Evolutionary conservation across 1,140 invertebrate species (phyloP), one percentile per base, ranked within the genome.

Genomic region (Bombus huntii): DNA sequence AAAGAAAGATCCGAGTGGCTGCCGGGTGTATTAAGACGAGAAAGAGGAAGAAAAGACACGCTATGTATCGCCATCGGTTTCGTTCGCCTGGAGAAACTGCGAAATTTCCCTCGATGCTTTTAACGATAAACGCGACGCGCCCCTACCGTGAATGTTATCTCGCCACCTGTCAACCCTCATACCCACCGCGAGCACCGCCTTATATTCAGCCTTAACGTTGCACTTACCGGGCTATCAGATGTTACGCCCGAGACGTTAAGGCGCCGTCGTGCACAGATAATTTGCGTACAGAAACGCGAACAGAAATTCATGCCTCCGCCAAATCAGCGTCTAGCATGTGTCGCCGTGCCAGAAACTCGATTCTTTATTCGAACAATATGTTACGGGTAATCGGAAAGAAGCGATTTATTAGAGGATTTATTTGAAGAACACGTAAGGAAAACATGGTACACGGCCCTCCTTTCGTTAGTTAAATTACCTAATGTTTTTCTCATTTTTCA

Each of bases 71-170:
- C 80, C 78, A 82, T 87, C 81, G 77, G 88, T 90, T 85, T 87
- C 88, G 74, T 79, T 85, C 79, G 65, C 62, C 65, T 25, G 39
- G 77, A 76, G 78, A 88, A 88, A 89, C 86, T 90, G 87, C 88
- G 88, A 92, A 92, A 92, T 92, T 92, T 89, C 87, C 87, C 87
- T 86, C 84, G 89, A 89, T 91, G 91, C 90, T 90, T 92, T 91
- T 91, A 92, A 91, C 90, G 91, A 91, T 92, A 91, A 91, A 91
- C 83, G 81, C 82, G 83, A 76, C 59, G 66, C 74, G 66, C 77
- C 57, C 76, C 73, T 73, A 74, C 87, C 83, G 85, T 88, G 86
- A 91, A 90, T 88, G 88, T 90, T 92, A 92, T 91, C 90, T 91
- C 91, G 81, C 87, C 82, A 87, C 86, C 87, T 91, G 88, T 92